phyloP scores from a whole-genome alignment of 2,113 vertebrate species.

The Melanerpes aurifrons region DNA sequence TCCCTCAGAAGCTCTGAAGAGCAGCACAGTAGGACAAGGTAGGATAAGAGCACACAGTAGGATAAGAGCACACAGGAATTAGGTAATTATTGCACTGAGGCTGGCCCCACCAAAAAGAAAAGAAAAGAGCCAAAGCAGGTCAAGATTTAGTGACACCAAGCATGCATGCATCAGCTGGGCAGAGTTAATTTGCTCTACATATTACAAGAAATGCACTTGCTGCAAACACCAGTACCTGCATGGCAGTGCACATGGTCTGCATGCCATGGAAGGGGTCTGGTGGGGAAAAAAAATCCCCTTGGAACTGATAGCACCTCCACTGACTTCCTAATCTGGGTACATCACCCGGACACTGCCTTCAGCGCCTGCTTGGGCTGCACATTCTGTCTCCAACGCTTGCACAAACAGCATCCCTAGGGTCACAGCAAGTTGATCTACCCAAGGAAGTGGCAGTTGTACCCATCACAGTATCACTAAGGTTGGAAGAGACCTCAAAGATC shows the following conservation, averaged over 20 bases:
- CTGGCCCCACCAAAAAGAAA: not conserved
- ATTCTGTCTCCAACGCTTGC: accelerated
- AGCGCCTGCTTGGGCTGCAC: not conserved
- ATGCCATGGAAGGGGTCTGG: not conserved
- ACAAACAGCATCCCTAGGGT: not conserved
- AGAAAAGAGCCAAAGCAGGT: not conserved
- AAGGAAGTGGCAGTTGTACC: not conserved
- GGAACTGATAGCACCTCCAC: not conserved
- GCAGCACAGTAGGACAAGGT: not conserved
- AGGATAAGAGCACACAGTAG: not conserved
- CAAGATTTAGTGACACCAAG: not conserved
- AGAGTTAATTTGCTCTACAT: not conserved
- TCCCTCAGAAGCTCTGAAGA: not conserved
- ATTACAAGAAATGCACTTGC: not conserved
- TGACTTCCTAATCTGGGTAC: accelerated
- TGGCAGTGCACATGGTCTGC: not conserved
- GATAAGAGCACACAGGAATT: not conserved
- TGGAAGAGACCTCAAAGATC: no score
- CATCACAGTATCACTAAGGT: not conserved
- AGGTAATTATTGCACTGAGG: not conserved
- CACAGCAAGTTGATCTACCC: not conserved
- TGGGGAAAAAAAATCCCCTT: not conserved
- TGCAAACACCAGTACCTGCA: not conserved
- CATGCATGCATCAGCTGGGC: not conserved
- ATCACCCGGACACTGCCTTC: not conserved